phyloP scores from a whole-genome alignment of 2,113 vertebrate species.

The Ailurus styani region DNA sequence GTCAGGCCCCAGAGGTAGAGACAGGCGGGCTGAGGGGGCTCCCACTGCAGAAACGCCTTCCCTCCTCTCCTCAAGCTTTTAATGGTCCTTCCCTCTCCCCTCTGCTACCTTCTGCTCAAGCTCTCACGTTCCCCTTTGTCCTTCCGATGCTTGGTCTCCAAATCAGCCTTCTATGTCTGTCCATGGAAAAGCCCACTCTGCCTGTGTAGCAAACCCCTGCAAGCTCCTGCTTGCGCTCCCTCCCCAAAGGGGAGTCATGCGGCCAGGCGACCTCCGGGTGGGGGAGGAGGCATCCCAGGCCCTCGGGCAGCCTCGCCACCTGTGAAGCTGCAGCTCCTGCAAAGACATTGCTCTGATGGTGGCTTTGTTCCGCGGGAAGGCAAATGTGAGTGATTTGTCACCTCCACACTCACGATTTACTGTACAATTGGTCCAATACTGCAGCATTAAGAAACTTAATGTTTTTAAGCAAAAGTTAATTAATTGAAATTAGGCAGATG shows the following conservation, averaged over 20 bases:
- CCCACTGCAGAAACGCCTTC: not conserved
- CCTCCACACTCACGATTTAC: conserved; percentile 32
- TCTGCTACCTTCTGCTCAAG: not conserved
- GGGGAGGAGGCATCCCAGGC: not conserved
- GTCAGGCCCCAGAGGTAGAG: not conserved
- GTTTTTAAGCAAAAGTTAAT: conserved; percentile 69
- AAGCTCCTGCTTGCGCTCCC: not conserved
- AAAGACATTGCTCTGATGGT: not conserved
- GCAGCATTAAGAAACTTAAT: conserved; percentile 51
- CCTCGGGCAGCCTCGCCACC: accelerated
- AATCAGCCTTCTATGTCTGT: not conserved
- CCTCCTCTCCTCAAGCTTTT: not conserved
- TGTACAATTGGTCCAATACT: not conserved
- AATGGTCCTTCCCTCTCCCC: accelerated
- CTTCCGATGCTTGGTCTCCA: not conserved
- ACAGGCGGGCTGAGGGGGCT: accelerated
- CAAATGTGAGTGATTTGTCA: conserved; percentile 12
- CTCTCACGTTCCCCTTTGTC: not conserved
- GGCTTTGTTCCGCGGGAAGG: not conserved
- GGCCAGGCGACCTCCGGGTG: accelerated
- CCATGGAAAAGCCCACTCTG: not conserved
- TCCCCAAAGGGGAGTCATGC: accelerated
- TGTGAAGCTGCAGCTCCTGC: accelerated
- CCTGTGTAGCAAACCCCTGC: not conserved
- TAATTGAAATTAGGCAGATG: conserved; percentile 66